Evolutionary conservation across 1,140 invertebrate species (phyloP).

Genomic region (Caenorhabditis remanei): DNA sequence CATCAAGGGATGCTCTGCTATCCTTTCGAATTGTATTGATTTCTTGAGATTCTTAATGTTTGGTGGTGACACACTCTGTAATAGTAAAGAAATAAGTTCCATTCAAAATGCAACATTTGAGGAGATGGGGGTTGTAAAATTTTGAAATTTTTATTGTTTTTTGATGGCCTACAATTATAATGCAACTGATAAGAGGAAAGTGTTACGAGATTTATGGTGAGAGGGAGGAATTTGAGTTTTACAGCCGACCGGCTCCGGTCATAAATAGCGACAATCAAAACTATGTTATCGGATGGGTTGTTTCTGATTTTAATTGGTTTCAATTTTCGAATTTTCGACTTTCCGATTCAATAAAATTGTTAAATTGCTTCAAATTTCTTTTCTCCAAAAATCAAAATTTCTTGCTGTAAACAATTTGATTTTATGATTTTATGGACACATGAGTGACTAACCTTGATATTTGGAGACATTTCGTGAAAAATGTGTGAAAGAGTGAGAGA

Average conservation of each 20-base stretch:
- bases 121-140: conserved; percentile 22
- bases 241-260: conserved; percentile 31
- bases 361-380: background rate
- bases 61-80: conserved; percentile 16
- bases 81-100: conserved; percentile 18
- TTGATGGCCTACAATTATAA: conserved; percentile 50
- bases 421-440: background rate
- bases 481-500: background rate
- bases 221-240: conserved; percentile 9
- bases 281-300: background rate
- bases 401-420: too few species aligned
- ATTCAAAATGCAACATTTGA: conserved; percentile 28
- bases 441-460: conserved; percentile 26
- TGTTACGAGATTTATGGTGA: conserved; percentile 50
- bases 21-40: background rate
- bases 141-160: conserved; percentile 56
- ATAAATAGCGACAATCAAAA: conserved; percentile 55
- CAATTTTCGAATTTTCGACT: conserved; percentile 1
- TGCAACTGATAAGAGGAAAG: conserved; percentile 21
- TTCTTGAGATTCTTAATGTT: conserved; percentile 1
- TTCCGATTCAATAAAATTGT: background rate
- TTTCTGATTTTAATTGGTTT: background rate
- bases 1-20: conserved; percentile 31
- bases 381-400: background rate
- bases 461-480: conserved; percentile 8